A percentile compares a stretch with the other conserved stretches of the same genome.
Evolutionary conservation across 2,888 invertebrate genomes (phyloP).

Genomic region (Melinaea menophilus): DNA sequence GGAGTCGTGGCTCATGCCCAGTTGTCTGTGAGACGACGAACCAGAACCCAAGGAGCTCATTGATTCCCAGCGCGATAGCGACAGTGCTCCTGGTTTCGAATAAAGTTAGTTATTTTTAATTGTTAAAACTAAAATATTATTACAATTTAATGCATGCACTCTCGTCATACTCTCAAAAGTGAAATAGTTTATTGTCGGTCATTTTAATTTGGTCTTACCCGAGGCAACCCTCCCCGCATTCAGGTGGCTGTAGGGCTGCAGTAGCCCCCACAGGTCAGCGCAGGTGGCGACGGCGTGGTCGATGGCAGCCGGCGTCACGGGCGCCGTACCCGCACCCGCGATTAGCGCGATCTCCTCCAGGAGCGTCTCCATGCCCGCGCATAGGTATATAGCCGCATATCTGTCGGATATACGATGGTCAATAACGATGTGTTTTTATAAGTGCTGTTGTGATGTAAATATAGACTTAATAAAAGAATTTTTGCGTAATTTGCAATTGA

Average conservation of each 20-base stretch:
- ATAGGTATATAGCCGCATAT: constrained; percentile 92
- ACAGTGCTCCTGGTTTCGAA: constrained; percentile 82
- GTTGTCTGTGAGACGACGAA: constrained; percentile 61
- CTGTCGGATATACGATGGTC: constrained; percentile 53
- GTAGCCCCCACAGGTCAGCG: constrained; percentile 92
- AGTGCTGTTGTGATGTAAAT: too few relatives aligned
- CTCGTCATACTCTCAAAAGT: too few relatives aligned
- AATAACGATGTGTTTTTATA: background rate
- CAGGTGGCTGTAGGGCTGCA: constrained; percentile 93
- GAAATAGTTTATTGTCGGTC: too few relatives aligned
- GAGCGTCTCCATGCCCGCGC: constrained; percentile 92
- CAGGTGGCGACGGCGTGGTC: constrained; percentile 92
- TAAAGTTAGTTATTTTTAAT: background rate
- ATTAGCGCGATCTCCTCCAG: constrained; percentile 86
- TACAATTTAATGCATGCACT: too few relatives aligned
- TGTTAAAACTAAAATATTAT: background rate
- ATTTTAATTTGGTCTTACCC: constrained; percentile 65
- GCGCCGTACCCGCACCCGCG: constrained; percentile 62
- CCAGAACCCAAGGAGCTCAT: constrained; percentile 81
- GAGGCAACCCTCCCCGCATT: constrained; percentile 93
- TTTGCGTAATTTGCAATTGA: too few relatives aligned
- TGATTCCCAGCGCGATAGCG: constrained; percentile 90
- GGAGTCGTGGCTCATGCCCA: constrained; percentile 69
- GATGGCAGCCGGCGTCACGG: constrained; percentile 87
- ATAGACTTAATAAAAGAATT: too few relatives aligned